phyloP scores from a whole-genome alignment of 2,113 vertebrate species.

The Ginglymostoma cirratum region DNA sequence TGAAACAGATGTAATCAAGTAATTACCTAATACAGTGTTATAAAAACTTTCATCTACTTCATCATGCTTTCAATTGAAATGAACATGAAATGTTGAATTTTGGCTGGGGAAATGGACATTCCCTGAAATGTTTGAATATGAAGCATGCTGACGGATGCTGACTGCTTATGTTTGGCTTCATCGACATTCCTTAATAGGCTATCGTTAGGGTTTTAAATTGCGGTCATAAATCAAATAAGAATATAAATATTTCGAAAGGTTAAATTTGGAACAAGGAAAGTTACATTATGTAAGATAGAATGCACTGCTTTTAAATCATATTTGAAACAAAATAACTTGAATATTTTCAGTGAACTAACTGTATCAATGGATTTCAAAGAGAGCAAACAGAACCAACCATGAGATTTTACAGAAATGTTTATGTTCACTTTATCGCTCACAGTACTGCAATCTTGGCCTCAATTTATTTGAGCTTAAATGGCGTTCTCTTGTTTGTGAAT shows the following conservation, averaged over 20 bases:
- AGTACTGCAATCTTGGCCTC: neutral
- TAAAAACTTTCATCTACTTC: neutral
- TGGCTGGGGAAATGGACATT: neutral
- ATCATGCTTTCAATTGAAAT: neutral
- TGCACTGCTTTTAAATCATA: neutral
- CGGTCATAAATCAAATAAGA: neutral
- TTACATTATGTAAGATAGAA: neutral
- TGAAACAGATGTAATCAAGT: neutral
- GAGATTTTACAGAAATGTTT: neutral
- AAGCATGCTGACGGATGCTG: neutral
- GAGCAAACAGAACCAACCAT: neutral
- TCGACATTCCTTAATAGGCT: neutral
- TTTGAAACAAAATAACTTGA: neutral
- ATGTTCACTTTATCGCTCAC: neutral
- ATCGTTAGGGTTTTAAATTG: neutral
- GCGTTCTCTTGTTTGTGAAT: neutral
- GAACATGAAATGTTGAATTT: neutral
- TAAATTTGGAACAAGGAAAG: neutral
- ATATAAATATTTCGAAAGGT: neutral
- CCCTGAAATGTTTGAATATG: neutral
- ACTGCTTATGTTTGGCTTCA: neutral
- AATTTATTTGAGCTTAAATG: neutral
- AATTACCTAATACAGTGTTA: neutral
- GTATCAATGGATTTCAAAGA: neutral
- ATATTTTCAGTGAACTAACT: neutral